A percentile compares a stretch with the other conserved stretches of the same genome.
Evolutionary conservation across 2,797 vertebrate species (phyloP).

Genomic region (Darevskia nairensis): DNA sequence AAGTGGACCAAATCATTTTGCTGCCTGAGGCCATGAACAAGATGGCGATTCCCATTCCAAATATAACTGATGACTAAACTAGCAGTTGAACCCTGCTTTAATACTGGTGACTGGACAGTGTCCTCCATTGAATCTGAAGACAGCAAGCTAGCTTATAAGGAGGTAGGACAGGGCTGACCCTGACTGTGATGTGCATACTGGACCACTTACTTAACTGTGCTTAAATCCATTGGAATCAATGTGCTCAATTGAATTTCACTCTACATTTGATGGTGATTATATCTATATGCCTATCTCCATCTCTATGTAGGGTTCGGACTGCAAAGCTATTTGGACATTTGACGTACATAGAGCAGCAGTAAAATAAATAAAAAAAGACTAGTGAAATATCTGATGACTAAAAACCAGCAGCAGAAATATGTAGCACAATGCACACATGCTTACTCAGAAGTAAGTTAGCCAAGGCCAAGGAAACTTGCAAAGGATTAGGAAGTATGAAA

Average conservation of each 20-base stretch:
- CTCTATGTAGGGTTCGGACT: background rate
- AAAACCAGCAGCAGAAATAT: conserved; percentile 28
- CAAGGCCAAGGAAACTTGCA: background rate
- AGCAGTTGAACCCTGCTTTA: too few relatives aligned
- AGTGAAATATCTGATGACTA: conserved; percentile 53
- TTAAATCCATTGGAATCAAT: background rate
- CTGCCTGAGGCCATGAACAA: too few relatives aligned
- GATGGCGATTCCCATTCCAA: too few relatives aligned
- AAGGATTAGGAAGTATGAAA: background rate
- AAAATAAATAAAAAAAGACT: conserved; percentile 66
- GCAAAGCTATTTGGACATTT: conserved; percentile 30
- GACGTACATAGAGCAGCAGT: conserved; percentile 66
- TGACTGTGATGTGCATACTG: too few relatives aligned
- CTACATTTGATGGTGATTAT: background rate
- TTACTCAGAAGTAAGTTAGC: background rate
- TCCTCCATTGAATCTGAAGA: too few relatives aligned
- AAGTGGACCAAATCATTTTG: too few relatives aligned
- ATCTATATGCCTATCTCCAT: background rate
- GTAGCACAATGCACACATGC: background rate
- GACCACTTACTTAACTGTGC: background rate
- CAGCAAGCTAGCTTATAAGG: too few relatives aligned
- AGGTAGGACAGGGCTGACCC: too few relatives aligned
- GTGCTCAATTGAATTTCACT: background rate
- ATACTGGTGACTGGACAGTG: too few relatives aligned
- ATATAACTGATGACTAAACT: too few relatives aligned